These are phyloP conservation scores for Platyura marginata DNA, from an alignment of 1,140 invertebrate genomes.

Conservation along the genomic window DNA sequence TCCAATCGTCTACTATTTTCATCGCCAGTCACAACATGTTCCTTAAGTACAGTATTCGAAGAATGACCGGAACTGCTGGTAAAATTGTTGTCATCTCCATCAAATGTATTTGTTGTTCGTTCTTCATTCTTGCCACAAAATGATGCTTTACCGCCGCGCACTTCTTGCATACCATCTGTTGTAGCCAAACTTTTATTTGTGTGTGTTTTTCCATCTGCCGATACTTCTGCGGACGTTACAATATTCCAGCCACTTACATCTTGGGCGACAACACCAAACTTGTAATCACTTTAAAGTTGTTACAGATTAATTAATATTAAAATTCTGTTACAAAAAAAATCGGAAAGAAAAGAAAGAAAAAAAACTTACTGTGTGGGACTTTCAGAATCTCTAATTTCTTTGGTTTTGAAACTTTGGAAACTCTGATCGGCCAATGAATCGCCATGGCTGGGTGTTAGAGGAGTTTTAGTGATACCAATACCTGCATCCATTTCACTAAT, in stretches of 20 bases:
- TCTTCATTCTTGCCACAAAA: constrained; percentile 38
- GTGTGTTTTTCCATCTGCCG: constrained; percentile 26
- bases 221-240: constrained; percentile 23
- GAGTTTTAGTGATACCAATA: constrained; percentile 16
- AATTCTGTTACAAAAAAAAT: no score
- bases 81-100: constrained; percentile 40
- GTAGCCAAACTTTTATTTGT: constrained; percentile 17
- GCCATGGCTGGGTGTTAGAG: constrained; percentile 32
- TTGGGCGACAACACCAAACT: constrained; percentile 9
- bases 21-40: constrained; percentile 33
- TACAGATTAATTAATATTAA: no score
- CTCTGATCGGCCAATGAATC: constrained; percentile 51
- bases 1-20: constrained; percentile 25
- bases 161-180: constrained; percentile 28
- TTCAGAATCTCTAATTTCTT: constrained; percentile 55
- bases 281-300: no score
- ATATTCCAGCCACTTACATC: constrained; percentile 28
- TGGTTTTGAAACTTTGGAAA: constrained; percentile 53
- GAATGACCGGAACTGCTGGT: constrained; percentile 33
- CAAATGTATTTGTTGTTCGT: constrained; percentile 31
- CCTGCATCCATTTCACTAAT: constrained; percentile 16
- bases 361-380: constrained; percentile 36
- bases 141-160: constrained; percentile 35
- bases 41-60: constrained; percentile 34
- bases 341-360: neutral